These are phyloP conservation scores for Dasypogon diadema DNA, from an alignment of 2,888 invertebrate genomes.

Conservation along the genomic window DNA sequence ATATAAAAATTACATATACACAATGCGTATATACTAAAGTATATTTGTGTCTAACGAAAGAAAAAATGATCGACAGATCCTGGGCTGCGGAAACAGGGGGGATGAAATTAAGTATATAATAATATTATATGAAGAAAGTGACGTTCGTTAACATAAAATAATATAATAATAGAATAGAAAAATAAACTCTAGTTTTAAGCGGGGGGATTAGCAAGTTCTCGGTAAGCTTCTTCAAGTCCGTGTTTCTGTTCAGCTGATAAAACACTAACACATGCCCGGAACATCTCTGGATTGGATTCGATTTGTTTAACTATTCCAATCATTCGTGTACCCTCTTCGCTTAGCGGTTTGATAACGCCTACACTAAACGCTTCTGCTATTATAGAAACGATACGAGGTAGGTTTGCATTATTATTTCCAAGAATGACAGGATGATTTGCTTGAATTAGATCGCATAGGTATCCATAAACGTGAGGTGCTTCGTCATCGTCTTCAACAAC, in stretches of 20 bases:
- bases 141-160: slow-evolving; percentile 21
- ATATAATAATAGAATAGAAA: slow-evolving; percentile 19
- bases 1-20: slow-evolving; percentile 21
- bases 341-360: slow-evolving; percentile 82
- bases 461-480: slow-evolving; percentile 94
- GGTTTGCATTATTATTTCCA: slow-evolving; percentile 88
- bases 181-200: slow-evolving; percentile 52
- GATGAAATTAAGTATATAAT: slow-evolving; percentile 2
- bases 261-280: slow-evolving; percentile 82
- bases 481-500: slow-evolving; percentile 97
- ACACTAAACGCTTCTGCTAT: slow-evolving; percentile 91
- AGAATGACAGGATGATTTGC: slow-evolving; percentile 88
- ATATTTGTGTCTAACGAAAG: not conserved
- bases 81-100: not conserved
- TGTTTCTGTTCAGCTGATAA: slow-evolving; percentile 85
- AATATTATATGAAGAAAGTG: not conserved
- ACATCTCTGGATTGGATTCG: slow-evolving; percentile 84
- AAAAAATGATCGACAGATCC: not conserved
- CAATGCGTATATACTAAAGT: slow-evolving; percentile 18
- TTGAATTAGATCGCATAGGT: slow-evolving; percentile 95
- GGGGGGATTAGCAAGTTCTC: slow-evolving; percentile 63
- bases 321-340: slow-evolving; percentile 83
- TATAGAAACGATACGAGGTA: slow-evolving; percentile 87
- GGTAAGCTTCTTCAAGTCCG: slow-evolving; percentile 80
- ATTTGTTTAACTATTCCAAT: slow-evolving; percentile 87